A percentile compares a stretch with the other conserved stretches of the same genome.
These are phyloP conservation scores for Peromyscus eremicus DNA, from an alignment of 2,797 vertebrate genomes.

Conservation along the genomic window DNA sequence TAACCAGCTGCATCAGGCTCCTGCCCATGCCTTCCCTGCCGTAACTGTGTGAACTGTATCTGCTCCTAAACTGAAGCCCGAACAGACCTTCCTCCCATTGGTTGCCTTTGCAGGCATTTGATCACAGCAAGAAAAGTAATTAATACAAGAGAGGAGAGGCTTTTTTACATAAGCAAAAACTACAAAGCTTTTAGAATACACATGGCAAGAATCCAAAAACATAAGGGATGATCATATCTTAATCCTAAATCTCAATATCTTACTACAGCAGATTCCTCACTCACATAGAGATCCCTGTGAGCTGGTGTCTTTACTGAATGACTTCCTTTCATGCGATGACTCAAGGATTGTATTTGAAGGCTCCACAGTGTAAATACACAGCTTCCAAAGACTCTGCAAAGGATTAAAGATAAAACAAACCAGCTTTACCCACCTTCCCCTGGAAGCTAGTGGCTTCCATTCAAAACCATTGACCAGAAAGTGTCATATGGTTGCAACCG, in stretches of 20 bases:
- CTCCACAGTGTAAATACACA: neutral
- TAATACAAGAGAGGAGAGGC: neutral
- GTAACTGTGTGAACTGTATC: neutral
- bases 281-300: neutral
- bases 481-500: neutral
- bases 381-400: neutral
- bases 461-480: conserved; percentile 14
- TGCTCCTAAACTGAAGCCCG: neutral
- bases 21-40: neutral
- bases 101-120: neutral
- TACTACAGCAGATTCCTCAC: neutral
- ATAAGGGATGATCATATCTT: neutral
- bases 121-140: neutral
- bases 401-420: neutral
- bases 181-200: neutral
- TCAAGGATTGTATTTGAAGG: neutral
- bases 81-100: neutral
- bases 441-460: neutral
- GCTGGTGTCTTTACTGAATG: neutral
- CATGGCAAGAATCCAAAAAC: neutral
- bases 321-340: neutral
- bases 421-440: conserved; percentile 1
- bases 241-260: neutral
- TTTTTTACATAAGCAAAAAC: neutral
- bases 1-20: neutral